Evolutionary conservation across 2,113 vertebrate genomes (phyloP), one percentile per base, ranked within the genome.

Genomic region (Petromus typicus): DNA sequence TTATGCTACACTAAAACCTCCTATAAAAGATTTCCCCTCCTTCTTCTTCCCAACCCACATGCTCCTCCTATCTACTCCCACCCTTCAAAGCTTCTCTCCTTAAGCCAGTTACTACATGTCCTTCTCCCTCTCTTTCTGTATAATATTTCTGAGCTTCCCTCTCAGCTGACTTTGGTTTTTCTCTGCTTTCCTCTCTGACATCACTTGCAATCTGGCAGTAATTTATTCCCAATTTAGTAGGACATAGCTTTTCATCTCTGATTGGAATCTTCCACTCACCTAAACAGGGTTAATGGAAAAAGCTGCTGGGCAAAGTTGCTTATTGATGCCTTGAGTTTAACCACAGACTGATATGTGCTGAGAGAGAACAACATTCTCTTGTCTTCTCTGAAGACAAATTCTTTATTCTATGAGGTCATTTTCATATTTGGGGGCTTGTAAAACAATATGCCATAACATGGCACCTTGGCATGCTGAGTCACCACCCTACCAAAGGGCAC

Each of bases 1-100:
- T 48, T 63, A 23, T 11, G 30, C 7, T 17, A 23, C 76, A 54
- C 7, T 22, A 45, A 85, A 73, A 63, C 2, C 27, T n/a, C 57
- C 18, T 82, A n/a, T 45, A 1, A 83, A 75, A 34, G 9, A 48
- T 30, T 66, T 5, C 37, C 67, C 13, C 37, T 17, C 57, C 34
- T 8, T 13, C 27, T 8, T 1, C 2, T 30, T 3, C 11, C 2
- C n/a, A 0, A 18, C 4, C 32, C 5, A 1, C 34, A n/a, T 3
- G 34, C 34, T 16, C 30, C 34, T 67, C 3, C 7, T 34, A 11
- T 18, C 12, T 12, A 2, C 22, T 5, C 6, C 40, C 20, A 4
- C 0, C 5, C 34, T 57, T 11, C 40, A 40, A 48, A 75, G 5
- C 73, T 22, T 40, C 43, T 0, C 56, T 61, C 43, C 16, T 14